phyloP scores from a whole-genome alignment of 64 coral and sea anemone species.

The Stichodactyla helianthus region DNA sequence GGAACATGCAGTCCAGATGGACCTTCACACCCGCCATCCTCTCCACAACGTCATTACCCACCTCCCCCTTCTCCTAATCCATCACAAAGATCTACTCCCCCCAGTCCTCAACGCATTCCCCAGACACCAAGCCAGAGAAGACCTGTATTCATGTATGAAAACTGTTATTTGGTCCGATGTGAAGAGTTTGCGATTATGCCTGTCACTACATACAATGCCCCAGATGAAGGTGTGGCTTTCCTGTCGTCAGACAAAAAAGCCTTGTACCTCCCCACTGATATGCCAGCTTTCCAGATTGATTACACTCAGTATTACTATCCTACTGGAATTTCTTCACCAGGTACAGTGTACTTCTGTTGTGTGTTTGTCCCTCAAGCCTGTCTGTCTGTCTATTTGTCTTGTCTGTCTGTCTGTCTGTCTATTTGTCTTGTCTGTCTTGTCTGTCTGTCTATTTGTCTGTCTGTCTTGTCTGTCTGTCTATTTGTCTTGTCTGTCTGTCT shows the following conservation, averaged over 20 bases:
- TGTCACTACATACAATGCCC: slow-evolving; percentile 57
- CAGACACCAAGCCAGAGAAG: slow-evolving; percentile 36
- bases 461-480: not conserved
- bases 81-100: not conserved
- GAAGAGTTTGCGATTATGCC: slow-evolving; percentile 91
- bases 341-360: slow-evolving; percentile 2
- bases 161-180: slow-evolving; percentile 86
- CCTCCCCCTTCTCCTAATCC: not conserved
- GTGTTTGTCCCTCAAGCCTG: no score
- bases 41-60: slow-evolving; percentile 13
- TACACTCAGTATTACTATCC: slow-evolving; percentile 96
- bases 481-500: no score
- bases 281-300: slow-evolving; percentile 93
- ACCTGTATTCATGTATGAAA: slow-evolving; percentile 94
- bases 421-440: not conserved
- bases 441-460: not conserved
- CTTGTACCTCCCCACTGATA: slow-evolving; percentile 72
- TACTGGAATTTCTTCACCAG: slow-evolving; percentile 35
- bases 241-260: slow-evolving; percentile 96
- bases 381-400: not conserved
- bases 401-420: no score
- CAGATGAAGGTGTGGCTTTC: slow-evolving; percentile 47
- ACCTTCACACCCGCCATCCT: not conserved
- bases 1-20: not conserved
- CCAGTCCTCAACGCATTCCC: slow-evolving; percentile 12